Evolutionary conservation across 2,797 vertebrate species (phyloP).

Genomic region (Cyprinella venusta): DNA sequence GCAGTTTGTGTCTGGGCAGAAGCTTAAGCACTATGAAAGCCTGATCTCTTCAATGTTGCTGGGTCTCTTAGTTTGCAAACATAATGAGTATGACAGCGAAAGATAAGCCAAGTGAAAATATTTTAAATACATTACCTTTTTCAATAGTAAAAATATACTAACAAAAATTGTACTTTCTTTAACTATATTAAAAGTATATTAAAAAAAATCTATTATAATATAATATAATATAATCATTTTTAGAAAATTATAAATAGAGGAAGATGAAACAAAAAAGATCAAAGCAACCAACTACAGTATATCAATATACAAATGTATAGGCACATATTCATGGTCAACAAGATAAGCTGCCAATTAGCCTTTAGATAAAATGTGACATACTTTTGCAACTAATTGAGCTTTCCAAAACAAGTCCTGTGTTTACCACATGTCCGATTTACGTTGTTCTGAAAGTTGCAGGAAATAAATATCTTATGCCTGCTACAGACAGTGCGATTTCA

Average conservation of each 20-base stretch:
- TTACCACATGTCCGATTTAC: neutral
- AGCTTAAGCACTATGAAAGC: neutral
- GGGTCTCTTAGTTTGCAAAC: neutral
- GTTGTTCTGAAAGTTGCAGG: neutral
- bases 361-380: neutral
- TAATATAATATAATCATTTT: too few relatives aligned
- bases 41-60: neutral
- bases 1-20: conserved; percentile 42
- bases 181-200: too few relatives aligned
- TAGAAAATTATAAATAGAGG: neutral
- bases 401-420: neutral
- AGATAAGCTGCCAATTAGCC: neutral
- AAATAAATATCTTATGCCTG: neutral
- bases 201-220: too few relatives aligned
- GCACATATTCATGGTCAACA: neutral
- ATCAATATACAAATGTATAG: neutral
- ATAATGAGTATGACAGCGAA: neutral
- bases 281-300: neutral
- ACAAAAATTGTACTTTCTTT: too few relatives aligned
- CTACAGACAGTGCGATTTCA: too few relatives aligned
- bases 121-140: too few relatives aligned
- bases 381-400: neutral
- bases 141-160: too few relatives aligned
- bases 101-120: neutral
- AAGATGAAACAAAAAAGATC: neutral